Base-by-base conservation (phyloP, 2,888 invertebrate species). In the Erynnis tages region DNA sequence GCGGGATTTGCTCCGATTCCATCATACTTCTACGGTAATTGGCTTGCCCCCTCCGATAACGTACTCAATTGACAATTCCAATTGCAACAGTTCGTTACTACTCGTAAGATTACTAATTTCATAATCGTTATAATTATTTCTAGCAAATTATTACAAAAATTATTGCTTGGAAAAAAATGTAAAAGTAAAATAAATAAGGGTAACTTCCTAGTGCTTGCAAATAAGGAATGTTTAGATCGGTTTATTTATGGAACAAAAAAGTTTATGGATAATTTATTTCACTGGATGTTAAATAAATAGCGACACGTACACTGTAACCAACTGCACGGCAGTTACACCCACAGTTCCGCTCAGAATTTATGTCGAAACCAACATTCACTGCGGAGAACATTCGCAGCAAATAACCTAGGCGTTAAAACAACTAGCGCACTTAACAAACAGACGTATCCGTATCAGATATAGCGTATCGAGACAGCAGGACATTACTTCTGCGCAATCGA, bases 361-460 rank as follows among this genome's bases (percentile, higher is more conserved):
- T 87, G 82, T 84, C 69, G 85, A 81, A 86, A 87, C 82, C 76
- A 76, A 80, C 85, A 82, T 82, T 86, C 83, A 79, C 79, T 74
- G 69, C 72, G 63, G 78, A 80, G 79, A 82, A 85, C 80, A 82
- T 78, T 82, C 73, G 78, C 75, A 80, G 82, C 85, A 87, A 87
- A 86, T 82, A 86, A 85, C 76, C 83, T 73, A 82, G 86, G 88
- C 83, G 87, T 88, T 89, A 87, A 87, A 84, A 86, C 84, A 82
- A 83, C 83, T 81, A 72, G 86, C 82, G 82, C 85, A 88, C 87
- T 88, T 85, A 85, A 86, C 87, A 86, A 87, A 86, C 87, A 86
- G 87, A 86, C 88, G 79, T 86, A 86, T 82, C 84, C 82, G 82
- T 86, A 87, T 87, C 89, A 82, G 87, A 86, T 87, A 84, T 73